These are phyloP conservation scores for Bombyx mori DNA, from an alignment of 1,140 invertebrate species.

Conservation along the genomic window DNA sequence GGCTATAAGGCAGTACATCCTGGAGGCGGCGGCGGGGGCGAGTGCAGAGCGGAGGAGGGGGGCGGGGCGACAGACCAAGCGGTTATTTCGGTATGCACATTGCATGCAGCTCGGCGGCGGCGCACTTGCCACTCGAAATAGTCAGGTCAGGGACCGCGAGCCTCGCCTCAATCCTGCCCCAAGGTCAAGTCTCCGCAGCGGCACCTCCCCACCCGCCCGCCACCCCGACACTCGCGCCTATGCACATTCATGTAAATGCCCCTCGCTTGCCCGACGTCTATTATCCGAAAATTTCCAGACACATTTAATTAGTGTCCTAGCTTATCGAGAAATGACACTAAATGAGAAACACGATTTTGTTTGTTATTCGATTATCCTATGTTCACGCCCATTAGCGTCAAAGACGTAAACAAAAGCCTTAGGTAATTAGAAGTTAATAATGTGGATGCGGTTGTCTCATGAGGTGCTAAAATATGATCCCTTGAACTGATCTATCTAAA, in stretches of 20 bases:
- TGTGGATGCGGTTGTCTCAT: too few species aligned
- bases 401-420: too few species aligned
- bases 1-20: slow-evolving; percentile 35
- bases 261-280: slow-evolving; percentile 21
- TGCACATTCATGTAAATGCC: slow-evolving; percentile 34
- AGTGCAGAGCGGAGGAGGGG: slow-evolving; percentile 19
- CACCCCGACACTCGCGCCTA: slow-evolving; percentile 12
- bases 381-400: too few species aligned
- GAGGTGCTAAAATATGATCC: too few species aligned
- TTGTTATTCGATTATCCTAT: too few species aligned
- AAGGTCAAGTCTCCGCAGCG: slow-evolving; percentile 58
- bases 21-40: slow-evolving; percentile 12
- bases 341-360: too few species aligned
- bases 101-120: slow-evolving; percentile 51
- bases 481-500: too few species aligned
- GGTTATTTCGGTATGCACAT: slow-evolving; percentile 70
- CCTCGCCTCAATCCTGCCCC: slow-evolving; percentile 61
- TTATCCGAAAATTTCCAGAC: slow-evolving; percentile 1
- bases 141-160: slow-evolving; percentile 68
- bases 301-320: too few species aligned
- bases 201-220: slow-evolving; percentile 22
- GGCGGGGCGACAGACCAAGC: slow-evolving; percentile 42
- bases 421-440: too few species aligned
- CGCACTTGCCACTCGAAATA: slow-evolving; percentile 69
- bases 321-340: too few species aligned